These are phyloP conservation scores for Athalia cordata DNA, from an alignment of 2,888 invertebrate species.

Conservation along the genomic window DNA sequence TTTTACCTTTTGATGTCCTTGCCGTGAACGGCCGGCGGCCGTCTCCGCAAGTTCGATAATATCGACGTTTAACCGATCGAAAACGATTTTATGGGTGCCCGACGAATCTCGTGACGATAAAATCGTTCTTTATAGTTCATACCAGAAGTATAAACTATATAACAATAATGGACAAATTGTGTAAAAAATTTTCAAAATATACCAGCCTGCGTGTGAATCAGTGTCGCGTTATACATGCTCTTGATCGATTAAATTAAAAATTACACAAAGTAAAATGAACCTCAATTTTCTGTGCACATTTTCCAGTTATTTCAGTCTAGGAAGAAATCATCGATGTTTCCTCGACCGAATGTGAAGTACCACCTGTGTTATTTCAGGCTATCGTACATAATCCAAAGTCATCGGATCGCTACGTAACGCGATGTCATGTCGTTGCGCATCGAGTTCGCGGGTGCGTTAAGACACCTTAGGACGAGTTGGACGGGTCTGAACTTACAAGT, in stretches of 20 bases:
- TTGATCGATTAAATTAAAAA: too few relatives aligned
- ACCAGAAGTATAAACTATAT: too few relatives aligned
- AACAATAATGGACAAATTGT: too few relatives aligned
- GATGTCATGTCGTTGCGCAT: constrained; percentile 38
- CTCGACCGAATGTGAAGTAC: neutral
- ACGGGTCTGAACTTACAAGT: constrained; percentile 27
- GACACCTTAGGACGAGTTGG: constrained; percentile 40
- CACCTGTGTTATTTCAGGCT: neutral
- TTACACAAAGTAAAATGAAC: too few relatives aligned
- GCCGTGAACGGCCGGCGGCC: too few relatives aligned
- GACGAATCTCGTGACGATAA: constrained; percentile 5
- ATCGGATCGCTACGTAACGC: neutral
- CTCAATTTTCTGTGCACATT: too few relatives aligned
- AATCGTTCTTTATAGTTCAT: neutral
- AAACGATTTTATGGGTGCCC: neutral
- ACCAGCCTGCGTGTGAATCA: neutral
- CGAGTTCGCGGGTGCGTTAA: constrained; percentile 40
- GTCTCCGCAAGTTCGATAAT: neutral
- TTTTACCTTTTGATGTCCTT: too few relatives aligned
- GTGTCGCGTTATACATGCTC: too few relatives aligned
- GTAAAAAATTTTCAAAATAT: too few relatives aligned
- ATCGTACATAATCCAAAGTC: neutral
- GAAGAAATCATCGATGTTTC: constrained; percentile 6
- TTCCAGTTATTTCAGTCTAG: too few relatives aligned
- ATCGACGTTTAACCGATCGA: neutral